phyloP scores from a whole-genome alignment of 1,140 invertebrate species.

The Zophobas atratus region DNA sequence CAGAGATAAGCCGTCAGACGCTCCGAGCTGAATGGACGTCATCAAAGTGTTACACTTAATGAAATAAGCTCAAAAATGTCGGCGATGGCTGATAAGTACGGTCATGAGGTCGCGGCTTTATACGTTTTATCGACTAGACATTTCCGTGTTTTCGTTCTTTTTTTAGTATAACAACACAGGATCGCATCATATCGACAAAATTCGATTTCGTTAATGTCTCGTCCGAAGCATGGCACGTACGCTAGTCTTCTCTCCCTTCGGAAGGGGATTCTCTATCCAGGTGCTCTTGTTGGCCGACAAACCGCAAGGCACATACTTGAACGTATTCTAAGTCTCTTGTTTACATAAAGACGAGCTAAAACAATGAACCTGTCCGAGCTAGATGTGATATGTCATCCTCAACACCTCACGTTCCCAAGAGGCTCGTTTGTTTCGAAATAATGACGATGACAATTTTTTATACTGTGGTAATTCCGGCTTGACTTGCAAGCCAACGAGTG shows the following conservation, averaged over 20 bases:
- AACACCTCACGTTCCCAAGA: constrained; percentile 28
- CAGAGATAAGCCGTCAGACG: constrained; percentile 16
- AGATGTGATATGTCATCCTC: constrained; percentile 32
- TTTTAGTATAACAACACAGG: background rate
- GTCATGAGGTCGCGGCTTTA: constrained; percentile 30
- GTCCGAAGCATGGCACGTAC: constrained; percentile 5
- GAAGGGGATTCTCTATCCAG: background rate
- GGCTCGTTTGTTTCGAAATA: constrained; percentile 23
- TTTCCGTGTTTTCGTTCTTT: constrained; percentile 35
- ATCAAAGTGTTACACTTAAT: constrained; percentile 31
- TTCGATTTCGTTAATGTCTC: constrained; percentile 31
- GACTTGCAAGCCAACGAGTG: constrained; percentile 26
- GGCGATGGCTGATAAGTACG: constrained; percentile 26
- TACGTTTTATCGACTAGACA: constrained; percentile 27
- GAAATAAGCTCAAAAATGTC: constrained; percentile 35
- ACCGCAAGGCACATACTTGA: constrained; percentile 7
- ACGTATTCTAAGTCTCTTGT: constrained; percentile 12
- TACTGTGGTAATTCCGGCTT: constrained; percentile 23
- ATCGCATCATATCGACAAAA: background rate
- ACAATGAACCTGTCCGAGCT: constrained; percentile 37
- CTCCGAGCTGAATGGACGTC: constrained; percentile 20
- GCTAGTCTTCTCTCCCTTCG: background rate
- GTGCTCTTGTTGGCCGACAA: background rate
- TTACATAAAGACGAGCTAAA: constrained; percentile 39
- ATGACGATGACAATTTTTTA: constrained; percentile 27